Conservation (phyloP, 2,888 invertebrate species). For the Drosophila kuntzei region DNA sequence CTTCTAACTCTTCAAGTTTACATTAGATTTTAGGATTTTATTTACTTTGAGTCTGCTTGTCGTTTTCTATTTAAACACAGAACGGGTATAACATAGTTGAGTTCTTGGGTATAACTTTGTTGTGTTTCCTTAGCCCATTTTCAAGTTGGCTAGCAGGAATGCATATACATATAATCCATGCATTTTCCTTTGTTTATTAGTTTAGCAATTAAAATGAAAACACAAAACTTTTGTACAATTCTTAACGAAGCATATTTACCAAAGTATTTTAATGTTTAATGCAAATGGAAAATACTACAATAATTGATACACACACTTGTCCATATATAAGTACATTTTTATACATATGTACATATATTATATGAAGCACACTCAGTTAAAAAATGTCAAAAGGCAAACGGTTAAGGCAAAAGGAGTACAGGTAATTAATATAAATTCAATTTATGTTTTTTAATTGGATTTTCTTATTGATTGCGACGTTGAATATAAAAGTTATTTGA, state of each 20-base stretch:
- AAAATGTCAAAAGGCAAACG: not conserved
- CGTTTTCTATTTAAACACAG: not conserved
- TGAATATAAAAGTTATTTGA: not conserved
- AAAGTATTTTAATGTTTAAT: not conserved
- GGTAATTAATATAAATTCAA: conserved; percentile 2
- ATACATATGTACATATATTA: not conserved
- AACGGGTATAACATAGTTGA: not conserved
- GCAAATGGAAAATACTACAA: not conserved
- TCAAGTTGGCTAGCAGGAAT: not conserved
- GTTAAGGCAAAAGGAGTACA: conserved; percentile 2
- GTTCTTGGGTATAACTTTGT: no score
- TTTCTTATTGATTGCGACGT: conserved; percentile 5
- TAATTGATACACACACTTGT: not conserved
- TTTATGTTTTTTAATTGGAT: conserved; percentile 12
- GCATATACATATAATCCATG: not conserved
- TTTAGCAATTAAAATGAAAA: conserved; percentile 3
- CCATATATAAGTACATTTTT: not conserved
- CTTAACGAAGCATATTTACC: not conserved
- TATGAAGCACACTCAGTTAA: not conserved
- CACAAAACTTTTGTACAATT: not conserved
- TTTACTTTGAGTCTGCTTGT: not conserved
- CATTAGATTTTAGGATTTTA: not conserved
- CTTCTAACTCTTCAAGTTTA: not conserved
- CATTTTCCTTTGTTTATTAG: not conserved
- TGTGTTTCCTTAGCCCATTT: not conserved